Evolutionary conservation across 2,888 invertebrate species (phyloP).

Genomic region (Tachina lurida): DNA sequence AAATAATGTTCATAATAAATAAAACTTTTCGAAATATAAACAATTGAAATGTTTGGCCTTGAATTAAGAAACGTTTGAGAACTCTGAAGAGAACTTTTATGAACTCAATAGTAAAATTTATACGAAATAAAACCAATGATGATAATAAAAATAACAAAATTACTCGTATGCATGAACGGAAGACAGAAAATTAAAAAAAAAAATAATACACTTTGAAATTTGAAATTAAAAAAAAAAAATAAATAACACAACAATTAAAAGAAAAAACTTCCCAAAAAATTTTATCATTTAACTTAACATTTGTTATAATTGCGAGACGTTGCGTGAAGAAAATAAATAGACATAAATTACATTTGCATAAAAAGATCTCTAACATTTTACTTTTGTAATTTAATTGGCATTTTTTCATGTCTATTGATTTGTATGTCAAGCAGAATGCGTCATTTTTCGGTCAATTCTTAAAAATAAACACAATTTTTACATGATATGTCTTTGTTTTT

Average conservation of each 20-base stretch:
- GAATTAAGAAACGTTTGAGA: slow-evolving; percentile 17
- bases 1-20: slow-evolving; percentile 31
- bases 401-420: slow-evolving; percentile 40
- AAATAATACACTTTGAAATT: not conserved
- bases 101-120: slow-evolving; percentile 3
- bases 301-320: not conserved
- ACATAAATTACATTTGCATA: not conserved
- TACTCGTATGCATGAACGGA: not conserved
- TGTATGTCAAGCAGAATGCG: slow-evolving; percentile 57
- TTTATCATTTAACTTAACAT: not conserved
- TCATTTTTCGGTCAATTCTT: slow-evolving; percentile 65
- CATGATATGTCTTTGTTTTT: slow-evolving; percentile 1
- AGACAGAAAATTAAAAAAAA: not conserved
- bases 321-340: not conserved
- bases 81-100: slow-evolving; percentile 12
- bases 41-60: slow-evolving; percentile 50
- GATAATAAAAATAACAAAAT: not conserved
- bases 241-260: not conserved
- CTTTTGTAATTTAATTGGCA: slow-evolving; percentile 17
- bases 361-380: slow-evolving; percentile 59
- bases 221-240: not conserved
- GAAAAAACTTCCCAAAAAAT: not conserved
- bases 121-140: not conserved
- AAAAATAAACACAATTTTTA: slow-evolving; percentile 43
- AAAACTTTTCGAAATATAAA: slow-evolving; percentile 12